Percentiles rank a stretch among this genome's conserved stretches.
phyloP scores from a whole-genome alignment of 1,140 invertebrate species.

The Drosophila nikananu region DNA sequence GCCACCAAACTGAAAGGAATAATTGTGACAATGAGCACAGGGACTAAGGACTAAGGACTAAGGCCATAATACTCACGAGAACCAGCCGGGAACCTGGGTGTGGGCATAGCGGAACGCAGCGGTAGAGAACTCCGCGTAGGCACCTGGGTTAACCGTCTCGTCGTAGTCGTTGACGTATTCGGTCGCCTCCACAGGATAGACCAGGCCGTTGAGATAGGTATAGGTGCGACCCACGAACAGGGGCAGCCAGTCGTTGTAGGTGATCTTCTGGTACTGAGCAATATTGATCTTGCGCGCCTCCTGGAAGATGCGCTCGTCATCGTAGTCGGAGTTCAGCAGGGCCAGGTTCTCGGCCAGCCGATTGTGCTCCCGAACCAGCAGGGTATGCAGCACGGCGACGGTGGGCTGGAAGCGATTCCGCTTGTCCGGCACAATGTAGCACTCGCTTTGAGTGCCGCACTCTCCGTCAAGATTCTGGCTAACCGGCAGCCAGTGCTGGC shows the following conservation, averaged over 20 bases:
- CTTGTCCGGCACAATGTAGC: constrained; percentile 91
- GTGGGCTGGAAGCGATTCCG: constrained; percentile 94
- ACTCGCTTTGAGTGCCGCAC: constrained; percentile 88
- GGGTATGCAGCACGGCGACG: constrained; percentile 92
- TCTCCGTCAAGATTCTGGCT: constrained; percentile 88
- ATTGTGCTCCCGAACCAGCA: constrained; percentile 96
- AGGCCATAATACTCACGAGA: constrained; percentile 88
- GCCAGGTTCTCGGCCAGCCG: constrained; percentile 91
- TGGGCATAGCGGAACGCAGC: constrained; percentile 95
- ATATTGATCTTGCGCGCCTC: constrained; percentile 92
- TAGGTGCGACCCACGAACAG: constrained; percentile 90
- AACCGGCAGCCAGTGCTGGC: constrained; percentile 89
- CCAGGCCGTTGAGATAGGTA: constrained; percentile 89
- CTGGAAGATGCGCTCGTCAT: constrained; percentile 94
- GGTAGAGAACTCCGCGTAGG: constrained; percentile 93
- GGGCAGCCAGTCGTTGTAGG: constrained; percentile 95
- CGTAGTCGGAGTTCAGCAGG: constrained; percentile 93
- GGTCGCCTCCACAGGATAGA: constrained; percentile 86
- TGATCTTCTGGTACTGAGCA: constrained; percentile 92
- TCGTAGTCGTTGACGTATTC: constrained; percentile 95
- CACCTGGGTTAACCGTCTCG: constrained; percentile 90
- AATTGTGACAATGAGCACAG: neutral
- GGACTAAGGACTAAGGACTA: neutral
- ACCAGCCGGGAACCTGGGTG: constrained; percentile 91
- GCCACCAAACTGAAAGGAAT: constrained; percentile 87